Evolutionary conservation across 2,113 vertebrate genomes (phyloP), one percentile per base, ranked within the genome.

Genomic region (Colistium nudipinnis): DNA sequence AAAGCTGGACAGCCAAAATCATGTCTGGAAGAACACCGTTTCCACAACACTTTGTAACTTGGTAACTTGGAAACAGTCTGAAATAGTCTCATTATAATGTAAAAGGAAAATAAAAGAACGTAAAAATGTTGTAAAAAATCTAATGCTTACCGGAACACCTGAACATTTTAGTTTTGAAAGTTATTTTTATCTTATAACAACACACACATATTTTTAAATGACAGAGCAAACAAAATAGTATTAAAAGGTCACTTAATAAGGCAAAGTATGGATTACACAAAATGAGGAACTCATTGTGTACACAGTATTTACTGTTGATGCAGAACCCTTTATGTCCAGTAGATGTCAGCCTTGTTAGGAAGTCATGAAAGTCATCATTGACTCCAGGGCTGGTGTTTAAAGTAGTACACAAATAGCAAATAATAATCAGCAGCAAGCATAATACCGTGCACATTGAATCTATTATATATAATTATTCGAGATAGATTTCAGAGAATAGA

Each of bases 301-400:
- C 25, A 48, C 17, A 61, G 19, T 17, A 25, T 52, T 49, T 1
- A 14, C 3, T 57, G 17, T 62, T 44, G 22, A 3, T 80, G 72
- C 45, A 87, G 61, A 48, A 24, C 66, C 45, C 2, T 4, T 5
- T 2, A 39, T 19, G 64, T 11, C 87, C 90, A 90, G 76, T 68
- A 90, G 90, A 80, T 88, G 90, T 80, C 88, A 88, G 77, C 64
- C 51, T 83, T 84, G 83, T 30, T 64, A 70, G 38, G n/a, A 52
- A 20, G n/a, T n/a, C n/a, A n/a, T n/a, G n/a, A 45, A 76, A 66
- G 35, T 24, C 16, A 28, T 22, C 31, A 6, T 3, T 35, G 28
- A 62, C 47, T 62, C 6, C 31, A 25, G 19, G 53, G 16, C 17
- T 51, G 17, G 4, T 77, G 51, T 69, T 66, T 44, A 57, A 14